Base-by-base conservation (phyloP, 2,113 vertebrate species). In the Accipiter virgatus region DNA sequence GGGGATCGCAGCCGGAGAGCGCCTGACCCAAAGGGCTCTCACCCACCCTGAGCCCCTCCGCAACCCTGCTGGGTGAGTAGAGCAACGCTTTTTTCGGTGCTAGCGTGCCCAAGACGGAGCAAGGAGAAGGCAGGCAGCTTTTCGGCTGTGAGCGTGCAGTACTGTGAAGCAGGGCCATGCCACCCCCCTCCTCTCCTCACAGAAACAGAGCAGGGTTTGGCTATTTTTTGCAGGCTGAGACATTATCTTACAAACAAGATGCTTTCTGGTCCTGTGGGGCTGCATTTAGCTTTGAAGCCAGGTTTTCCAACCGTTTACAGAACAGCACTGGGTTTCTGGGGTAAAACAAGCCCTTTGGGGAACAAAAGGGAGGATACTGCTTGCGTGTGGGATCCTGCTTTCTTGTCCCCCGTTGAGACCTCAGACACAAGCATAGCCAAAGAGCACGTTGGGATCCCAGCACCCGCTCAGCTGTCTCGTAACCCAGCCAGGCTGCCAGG, bases 21-120 rank as follows among this genome's bases (percentile, higher is more conserved):
- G 31, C 63, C 81, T 16, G 56, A 74, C 93, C 58, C 47, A 16
- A 86, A 77, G 78, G 74, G 59, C 32, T 95, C 74, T 38, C 78
- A 16, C 22, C 7, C 11, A 8, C 25, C 15, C 16, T 1, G 1
- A 90, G 78, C 66, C 81, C 16, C 9, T 82, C 53, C 34, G 12
- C 6, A 10, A 77, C 56, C 50, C 20, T 0, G 8, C 78, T 48
- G 13, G 97, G 98, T 98, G 92, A 98, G 98, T 98, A 97, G 31
- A 6, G 2, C 4, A 0, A 68, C 55, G 29, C 8, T 66, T 80
- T 81, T 83, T 42, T 89, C 0, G 2, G n/a, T 9, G 50, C 0
- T 4, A 88, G 40, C 1, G 2, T 6, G 67, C 19, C 53, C 1
- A 13, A 15, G 38, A 86, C 13, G 13, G 70, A 84, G 26, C 0